Evolutionary conservation across 2,797 vertebrate genomes (phyloP).

Genomic region (Scyliorhinus canicula): DNA sequence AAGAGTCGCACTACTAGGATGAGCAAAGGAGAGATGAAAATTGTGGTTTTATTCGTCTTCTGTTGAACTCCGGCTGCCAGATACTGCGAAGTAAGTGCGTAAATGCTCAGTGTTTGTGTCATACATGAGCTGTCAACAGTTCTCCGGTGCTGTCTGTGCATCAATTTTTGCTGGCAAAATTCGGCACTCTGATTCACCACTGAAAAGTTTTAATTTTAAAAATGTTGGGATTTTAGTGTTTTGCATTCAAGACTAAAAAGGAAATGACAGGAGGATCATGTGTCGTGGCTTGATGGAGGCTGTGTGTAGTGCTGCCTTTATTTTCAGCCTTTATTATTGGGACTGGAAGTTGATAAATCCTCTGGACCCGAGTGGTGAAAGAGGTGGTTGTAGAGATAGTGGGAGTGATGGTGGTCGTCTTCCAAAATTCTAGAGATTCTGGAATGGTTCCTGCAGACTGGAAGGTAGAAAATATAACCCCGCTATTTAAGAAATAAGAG

Average conservation of each 20-base stretch:
- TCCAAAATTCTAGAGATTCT: too few species aligned
- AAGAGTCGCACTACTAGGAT: neutral
- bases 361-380: too few species aligned
- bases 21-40: neutral
- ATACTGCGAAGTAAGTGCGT: neutral
- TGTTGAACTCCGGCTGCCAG: neutral
- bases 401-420: too few species aligned
- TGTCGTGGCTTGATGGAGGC: neutral
- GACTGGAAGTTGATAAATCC: too few species aligned
- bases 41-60: neutral
- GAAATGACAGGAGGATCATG: neutral
- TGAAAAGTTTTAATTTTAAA: neutral
- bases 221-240: neutral
- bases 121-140: too few species aligned
- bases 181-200: neutral
- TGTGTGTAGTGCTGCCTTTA: neutral
- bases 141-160: constrained; percentile 21
- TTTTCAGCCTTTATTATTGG: too few species aligned
- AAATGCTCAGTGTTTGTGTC: neutral
- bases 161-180: neutral
- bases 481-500: too few species aligned
- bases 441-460: too few species aligned
- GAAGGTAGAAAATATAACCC: too few species aligned
- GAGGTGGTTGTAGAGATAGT: too few species aligned
- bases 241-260: neutral